Percentiles rank a stretch among this genome's conserved stretches.
Evolutionary conservation across 2,888 invertebrate genomes (phyloP).

Genomic region (Dicranocentrus wangi): DNA sequence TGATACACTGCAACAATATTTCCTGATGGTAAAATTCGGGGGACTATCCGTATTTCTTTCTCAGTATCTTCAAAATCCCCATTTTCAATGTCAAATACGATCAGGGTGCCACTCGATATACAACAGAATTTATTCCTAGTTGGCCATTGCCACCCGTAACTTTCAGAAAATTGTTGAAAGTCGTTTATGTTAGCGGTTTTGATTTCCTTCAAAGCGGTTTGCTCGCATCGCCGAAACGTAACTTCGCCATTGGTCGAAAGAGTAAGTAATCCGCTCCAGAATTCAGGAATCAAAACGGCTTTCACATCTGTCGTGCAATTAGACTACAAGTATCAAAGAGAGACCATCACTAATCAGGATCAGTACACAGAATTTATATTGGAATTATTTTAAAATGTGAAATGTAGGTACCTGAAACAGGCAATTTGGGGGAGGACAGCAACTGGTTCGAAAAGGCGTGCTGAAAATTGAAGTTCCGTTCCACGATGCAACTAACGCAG

Average conservation of each 20-base stretch:
- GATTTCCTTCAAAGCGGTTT: background rate
- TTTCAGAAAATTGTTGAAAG: background rate
- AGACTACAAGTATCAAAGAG: conserved; percentile 5
- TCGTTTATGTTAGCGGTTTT: conserved; percentile 5
- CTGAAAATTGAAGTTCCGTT: conserved; percentile 66
- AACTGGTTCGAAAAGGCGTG: conserved; percentile 71
- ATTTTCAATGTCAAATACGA: conserved; percentile 13
- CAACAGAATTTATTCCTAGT: conserved; percentile 59
- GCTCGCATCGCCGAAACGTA: conserved; percentile 28
- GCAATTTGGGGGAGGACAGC: conserved; percentile 71
- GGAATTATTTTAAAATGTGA: too few relatives aligned
- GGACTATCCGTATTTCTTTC: background rate
- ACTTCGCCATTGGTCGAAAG: conserved; percentile 50
- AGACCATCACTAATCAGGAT: background rate
- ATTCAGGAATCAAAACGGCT: conserved; percentile 65
- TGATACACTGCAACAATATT: conserved; percentile 5
- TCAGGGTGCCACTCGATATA: background rate
- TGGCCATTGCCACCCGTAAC: conserved; percentile 69
- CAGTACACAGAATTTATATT: too few relatives aligned
- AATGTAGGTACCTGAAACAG: conserved; percentile 64
- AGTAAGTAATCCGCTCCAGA: conserved; percentile 68
- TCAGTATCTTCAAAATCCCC: conserved; percentile 11
- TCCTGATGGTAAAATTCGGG: background rate
- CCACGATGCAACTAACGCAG: conserved; percentile 67
- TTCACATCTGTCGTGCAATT: conserved; percentile 31